Percentiles rank a stretch among this genome's conserved stretches.
phyloP scores from a whole-genome alignment of 1,140 invertebrate species.

The Drosophila insularis region DNA sequence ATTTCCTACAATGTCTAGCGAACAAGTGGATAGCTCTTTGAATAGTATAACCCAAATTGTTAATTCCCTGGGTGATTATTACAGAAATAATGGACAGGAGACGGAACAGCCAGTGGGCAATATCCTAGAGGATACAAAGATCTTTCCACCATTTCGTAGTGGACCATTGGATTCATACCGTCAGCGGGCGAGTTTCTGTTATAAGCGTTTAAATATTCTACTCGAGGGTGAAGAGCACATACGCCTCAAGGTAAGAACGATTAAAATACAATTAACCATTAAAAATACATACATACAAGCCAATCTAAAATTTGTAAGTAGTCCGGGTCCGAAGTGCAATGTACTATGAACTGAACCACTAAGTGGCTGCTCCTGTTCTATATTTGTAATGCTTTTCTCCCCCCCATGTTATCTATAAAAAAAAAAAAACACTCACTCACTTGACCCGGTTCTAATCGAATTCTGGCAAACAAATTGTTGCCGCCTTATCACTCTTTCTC shows the following conservation, averaged over 20 bases:
- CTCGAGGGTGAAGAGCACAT: constrained; percentile 86
- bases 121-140: constrained; percentile 72
- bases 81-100: constrained; percentile 38
- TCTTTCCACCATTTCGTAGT: constrained; percentile 85
- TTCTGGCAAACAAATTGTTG: background rate
- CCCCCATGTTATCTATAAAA: background rate
- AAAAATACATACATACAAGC: background rate
- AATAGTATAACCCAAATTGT: constrained; percentile 16
- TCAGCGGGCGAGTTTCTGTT: constrained; percentile 90
- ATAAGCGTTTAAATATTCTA: constrained; percentile 90
- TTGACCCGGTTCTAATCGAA: constrained; percentile 11
- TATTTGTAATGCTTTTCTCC: background rate
- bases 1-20: constrained; percentile 1
- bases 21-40: constrained; percentile 5
- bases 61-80: constrained; percentile 24
- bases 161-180: constrained; percentile 90
- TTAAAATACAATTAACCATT: constrained; percentile 11
- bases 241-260: constrained; percentile 84
- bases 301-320: background rate
- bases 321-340: constrained; percentile 49
- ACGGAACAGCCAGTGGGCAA: constrained; percentile 36
- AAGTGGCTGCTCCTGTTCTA: background rate
- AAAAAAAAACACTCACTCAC: background rate
- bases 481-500: background rate
- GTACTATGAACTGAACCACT: background rate